phyloP scores from a whole-genome alignment of 2,113 vertebrate genomes.

The Vombatus ursinus region DNA sequence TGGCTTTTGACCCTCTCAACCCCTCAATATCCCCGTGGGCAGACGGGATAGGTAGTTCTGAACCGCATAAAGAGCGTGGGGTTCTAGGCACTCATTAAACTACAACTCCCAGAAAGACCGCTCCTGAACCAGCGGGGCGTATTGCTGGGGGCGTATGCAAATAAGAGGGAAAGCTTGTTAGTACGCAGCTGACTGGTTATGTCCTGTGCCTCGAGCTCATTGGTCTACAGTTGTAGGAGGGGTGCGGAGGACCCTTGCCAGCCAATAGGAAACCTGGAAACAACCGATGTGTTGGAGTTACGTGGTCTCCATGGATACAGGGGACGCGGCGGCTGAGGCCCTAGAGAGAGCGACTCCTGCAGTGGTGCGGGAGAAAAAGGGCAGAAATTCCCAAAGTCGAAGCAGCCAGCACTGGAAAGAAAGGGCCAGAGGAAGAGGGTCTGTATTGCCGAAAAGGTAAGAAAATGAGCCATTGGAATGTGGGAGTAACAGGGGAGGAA shows the following conservation, averaged over 20 bases:
- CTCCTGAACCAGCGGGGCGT: neutral
- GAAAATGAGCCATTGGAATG: neutral
- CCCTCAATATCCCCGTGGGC: neutral
- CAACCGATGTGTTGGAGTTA: fast-evolving
- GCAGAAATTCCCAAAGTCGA: neutral
- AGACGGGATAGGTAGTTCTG: slow-evolving; percentile 75
- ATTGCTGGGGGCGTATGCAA: fast-evolving
- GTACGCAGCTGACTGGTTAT: neutral
- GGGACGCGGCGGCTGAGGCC: slow-evolving; percentile 69
- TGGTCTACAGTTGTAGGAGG: slow-evolving; percentile 39
- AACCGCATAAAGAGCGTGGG: fast-evolving
- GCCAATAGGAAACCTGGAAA: slow-evolving; percentile 59
- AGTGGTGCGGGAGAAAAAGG: neutral
- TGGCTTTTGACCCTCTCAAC: neutral
- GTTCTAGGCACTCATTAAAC: fast-evolving
- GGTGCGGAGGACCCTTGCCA: fast-evolving
- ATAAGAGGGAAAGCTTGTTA: neutral
- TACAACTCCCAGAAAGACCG: slow-evolving; percentile 25
- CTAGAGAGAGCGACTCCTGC: slow-evolving; percentile 32
- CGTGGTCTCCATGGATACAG: slow-evolving; percentile 70
- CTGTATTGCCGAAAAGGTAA: neutral
- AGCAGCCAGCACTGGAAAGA: neutral
- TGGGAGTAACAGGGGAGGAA: neutral
- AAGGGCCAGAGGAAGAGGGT: neutral
- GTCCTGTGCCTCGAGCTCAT: slow-evolving; percentile 3